Percentiles rank a stretch among this genome's conserved stretches.
phyloP scores from a whole-genome alignment of 2,113 vertebrate genomes.

The Pseudorhombus dupliciocellatus region DNA sequence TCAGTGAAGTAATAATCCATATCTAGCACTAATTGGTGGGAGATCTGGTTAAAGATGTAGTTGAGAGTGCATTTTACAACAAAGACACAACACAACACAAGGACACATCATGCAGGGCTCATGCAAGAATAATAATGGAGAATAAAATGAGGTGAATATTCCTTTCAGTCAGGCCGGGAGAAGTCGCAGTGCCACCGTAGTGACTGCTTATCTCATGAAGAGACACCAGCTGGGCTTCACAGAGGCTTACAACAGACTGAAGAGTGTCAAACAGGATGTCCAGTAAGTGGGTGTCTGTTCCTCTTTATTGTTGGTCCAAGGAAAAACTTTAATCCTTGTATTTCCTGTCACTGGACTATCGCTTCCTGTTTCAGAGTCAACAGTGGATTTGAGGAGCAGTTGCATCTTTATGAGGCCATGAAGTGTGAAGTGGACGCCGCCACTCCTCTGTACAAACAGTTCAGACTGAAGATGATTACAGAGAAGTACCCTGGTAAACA shows the following conservation, averaged over 20 bases:
- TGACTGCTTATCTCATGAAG: constrained; percentile 93
- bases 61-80: too few relatives aligned
- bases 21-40: too few relatives aligned
- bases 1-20: too few relatives aligned
- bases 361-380: constrained; percentile 83
- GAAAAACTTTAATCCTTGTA: too few relatives aligned
- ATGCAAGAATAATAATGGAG: too few relatives aligned
- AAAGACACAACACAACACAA: too few relatives aligned
- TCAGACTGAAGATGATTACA: constrained; percentile 86
- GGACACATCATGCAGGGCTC: too few relatives aligned
- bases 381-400: constrained; percentile 87
- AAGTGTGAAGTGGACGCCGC: constrained; percentile 84
- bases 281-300: constrained; percentile 79
- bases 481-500: constrained; percentile 86
- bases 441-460: constrained; percentile 88
- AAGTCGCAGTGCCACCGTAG: constrained; percentile 90
- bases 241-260: constrained; percentile 85
- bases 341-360: too few relatives aligned
- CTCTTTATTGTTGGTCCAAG: too few relatives aligned
- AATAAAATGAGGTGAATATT: too few relatives aligned
- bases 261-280: constrained; percentile 81
- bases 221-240: constrained; percentile 79
- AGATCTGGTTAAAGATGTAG: too few relatives aligned
- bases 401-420: constrained; percentile 89
- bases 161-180: constrained; percentile 86